These are phyloP conservation scores for Patella caerulea DNA, from an alignment of 2,888 invertebrate species.

Conservation along the genomic window DNA sequence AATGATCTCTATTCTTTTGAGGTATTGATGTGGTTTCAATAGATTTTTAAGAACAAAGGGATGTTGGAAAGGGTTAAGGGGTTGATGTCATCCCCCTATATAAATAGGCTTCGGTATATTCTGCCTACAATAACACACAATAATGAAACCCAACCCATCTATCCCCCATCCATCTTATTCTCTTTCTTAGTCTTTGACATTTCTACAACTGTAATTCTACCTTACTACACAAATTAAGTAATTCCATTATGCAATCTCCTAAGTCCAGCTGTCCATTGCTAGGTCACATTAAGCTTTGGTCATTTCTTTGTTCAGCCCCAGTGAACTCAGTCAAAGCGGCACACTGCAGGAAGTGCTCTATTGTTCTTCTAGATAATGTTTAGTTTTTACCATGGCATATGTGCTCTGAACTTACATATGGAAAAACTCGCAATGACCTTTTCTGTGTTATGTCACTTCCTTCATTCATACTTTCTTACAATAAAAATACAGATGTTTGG, in stretches of 20 bases:
- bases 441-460: slow-evolving; percentile 22
- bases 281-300: slow-evolving; percentile 16
- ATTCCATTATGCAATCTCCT: slow-evolving; percentile 25
- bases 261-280: slow-evolving; percentile 22
- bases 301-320: slow-evolving; percentile 22
- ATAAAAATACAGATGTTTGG: slow-evolving; percentile 10
- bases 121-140: slow-evolving; percentile 11
- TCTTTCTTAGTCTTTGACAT: slow-evolving; percentile 13
- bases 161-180: slow-evolving; percentile 1
- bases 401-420: slow-evolving; percentile 21
- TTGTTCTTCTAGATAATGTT: slow-evolving; percentile 20
- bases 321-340: slow-evolving; percentile 20
- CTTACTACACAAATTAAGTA: slow-evolving; percentile 29
- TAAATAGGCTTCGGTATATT: not conserved
- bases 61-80: not conserved
- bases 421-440: slow-evolving; percentile 22
- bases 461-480: slow-evolving; percentile 8
- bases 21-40: slow-evolving; percentile 5
- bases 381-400: slow-evolving; percentile 26
- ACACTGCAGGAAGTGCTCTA: slow-evolving; percentile 24
- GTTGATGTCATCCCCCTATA: slow-evolving; percentile 9
- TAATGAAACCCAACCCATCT: slow-evolving; percentile 2
- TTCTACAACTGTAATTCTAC: slow-evolving; percentile 25
- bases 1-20: slow-evolving; percentile 1
- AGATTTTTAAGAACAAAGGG: not conserved